phyloP scores from a whole-genome alignment of 2,797 vertebrate genomes.

The Mormyrops attenuatus region DNA sequence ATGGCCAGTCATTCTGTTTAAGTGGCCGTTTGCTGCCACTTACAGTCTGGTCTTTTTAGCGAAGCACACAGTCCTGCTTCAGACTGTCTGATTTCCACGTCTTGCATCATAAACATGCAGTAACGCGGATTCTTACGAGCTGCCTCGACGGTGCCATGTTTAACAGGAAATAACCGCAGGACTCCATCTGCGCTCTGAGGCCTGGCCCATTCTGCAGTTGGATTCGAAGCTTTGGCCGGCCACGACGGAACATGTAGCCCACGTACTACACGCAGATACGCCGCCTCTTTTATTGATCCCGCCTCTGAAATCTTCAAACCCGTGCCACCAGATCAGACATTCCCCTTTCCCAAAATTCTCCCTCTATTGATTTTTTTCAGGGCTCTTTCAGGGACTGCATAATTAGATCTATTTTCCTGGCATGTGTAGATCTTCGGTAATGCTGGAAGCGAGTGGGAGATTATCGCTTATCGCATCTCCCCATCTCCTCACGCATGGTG shows the following conservation, averaged over 20 bases:
- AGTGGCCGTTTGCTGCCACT: background rate
- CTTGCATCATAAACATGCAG: constrained; percentile 2
- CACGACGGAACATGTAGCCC: background rate
- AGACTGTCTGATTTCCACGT: background rate
- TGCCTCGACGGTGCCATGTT: background rate
- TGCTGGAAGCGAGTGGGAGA: background rate
- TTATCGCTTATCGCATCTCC: background rate
- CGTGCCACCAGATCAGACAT: background rate
- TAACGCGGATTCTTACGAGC: background rate
- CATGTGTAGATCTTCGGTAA: background rate
- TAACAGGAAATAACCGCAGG: background rate
- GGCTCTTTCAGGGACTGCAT: background rate
- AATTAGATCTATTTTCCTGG: constrained; percentile 13
- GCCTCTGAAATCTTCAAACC: background rate
- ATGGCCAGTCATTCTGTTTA: background rate
- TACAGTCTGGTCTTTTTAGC: background rate
- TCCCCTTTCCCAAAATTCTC: background rate
- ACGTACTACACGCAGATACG: background rate
- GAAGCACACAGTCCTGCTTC: background rate
- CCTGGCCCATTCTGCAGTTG: background rate
- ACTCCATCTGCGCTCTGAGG: background rate
- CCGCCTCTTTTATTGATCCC: background rate
- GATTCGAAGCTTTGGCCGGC: background rate
- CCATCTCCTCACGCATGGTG: background rate
- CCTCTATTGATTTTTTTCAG: background rate